Evolutionary conservation across 2,113 vertebrate species (phyloP).

Genomic region (Connochaetes taurinus): DNA sequence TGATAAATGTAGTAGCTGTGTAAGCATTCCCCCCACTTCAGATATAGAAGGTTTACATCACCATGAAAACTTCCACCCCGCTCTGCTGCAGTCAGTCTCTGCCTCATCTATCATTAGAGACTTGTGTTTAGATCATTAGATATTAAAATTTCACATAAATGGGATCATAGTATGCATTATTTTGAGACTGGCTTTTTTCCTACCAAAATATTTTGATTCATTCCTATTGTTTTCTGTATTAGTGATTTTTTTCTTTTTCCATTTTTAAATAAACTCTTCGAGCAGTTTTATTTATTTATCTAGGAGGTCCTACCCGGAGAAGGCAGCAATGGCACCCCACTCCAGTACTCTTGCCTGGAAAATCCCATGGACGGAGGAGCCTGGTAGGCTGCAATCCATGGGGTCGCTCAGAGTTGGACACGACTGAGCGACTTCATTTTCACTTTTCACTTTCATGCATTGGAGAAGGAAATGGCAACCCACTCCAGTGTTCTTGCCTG

Average conservation of each 20-base stretch:
- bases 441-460: too few relatives aligned
- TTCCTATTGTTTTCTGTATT: not conserved
- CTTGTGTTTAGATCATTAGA: not conserved
- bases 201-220: not conserved
- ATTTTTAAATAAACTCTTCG: not conserved
- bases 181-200: not conserved
- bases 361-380: too few relatives aligned
- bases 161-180: not conserved
- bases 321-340: too few relatives aligned
- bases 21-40: not conserved
- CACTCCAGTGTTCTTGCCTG: too few relatives aligned
- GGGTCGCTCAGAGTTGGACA: too few relatives aligned
- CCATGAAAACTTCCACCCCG: not conserved
- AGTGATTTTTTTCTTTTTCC: not conserved
- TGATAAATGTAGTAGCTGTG: not conserved
- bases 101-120: not conserved
- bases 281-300: not conserved
- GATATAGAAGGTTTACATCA: not conserved
- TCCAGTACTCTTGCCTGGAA: too few relatives aligned
- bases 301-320: not conserved
- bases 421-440: too few relatives aligned
- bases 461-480: too few relatives aligned
- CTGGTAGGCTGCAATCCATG: too few relatives aligned
- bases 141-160: not conserved
- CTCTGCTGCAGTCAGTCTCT: not conserved